Evolutionary conservation across 2,888 invertebrate genomes (phyloP), one percentile per base, ranked within the genome.

Genomic region (Fabriciana adippe): DNA sequence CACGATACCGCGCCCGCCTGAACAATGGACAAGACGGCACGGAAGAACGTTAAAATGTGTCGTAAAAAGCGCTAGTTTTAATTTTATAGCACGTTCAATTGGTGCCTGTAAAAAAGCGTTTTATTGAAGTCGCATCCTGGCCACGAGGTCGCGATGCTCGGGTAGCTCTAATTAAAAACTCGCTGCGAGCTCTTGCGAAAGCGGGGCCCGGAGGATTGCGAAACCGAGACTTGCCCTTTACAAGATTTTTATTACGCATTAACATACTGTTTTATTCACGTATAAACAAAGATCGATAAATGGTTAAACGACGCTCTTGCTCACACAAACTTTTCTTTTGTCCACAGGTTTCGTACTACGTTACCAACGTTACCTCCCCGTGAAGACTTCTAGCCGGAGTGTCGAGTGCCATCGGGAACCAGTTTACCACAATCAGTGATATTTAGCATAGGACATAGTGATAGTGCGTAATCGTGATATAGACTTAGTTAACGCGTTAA

Each of bases 381-480:
- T 89, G 89, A 90, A 90, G 83, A 87, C 86, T 88, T 89, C 87
- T 84, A 76, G 73, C 72, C 75, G 80, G 83, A 89, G 85, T 90
- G 86, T 81, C 75, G 85, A 90, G 92, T 92, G 92, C 92, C 92
- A 92, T 92, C 87, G 79, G 79, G 83, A 89, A 89, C 90, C 86
- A 89, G 91, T 88, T 90, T 90, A 92, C 91, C 92, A 87, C 82
- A 85, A 82, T 76, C 86, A 90, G 92, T 92, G 92, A 92, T 92
- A 92, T 90, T 89, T 87, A 90, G 87, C 81, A 80, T 88, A 88
- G 77, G 74, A 81, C 81, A 78, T 86, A 89, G 88, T 87, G 83
- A 81, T 89, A 90, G 87, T 86, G 85, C 79, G 77, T 82, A 84
- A 84, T 78, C 83, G 89, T 89, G 89, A 90, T 90, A 88, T 82